Base-by-base conservation (phyloP, 2,113 vertebrate species). In the Hepsetus odoe region DNA sequence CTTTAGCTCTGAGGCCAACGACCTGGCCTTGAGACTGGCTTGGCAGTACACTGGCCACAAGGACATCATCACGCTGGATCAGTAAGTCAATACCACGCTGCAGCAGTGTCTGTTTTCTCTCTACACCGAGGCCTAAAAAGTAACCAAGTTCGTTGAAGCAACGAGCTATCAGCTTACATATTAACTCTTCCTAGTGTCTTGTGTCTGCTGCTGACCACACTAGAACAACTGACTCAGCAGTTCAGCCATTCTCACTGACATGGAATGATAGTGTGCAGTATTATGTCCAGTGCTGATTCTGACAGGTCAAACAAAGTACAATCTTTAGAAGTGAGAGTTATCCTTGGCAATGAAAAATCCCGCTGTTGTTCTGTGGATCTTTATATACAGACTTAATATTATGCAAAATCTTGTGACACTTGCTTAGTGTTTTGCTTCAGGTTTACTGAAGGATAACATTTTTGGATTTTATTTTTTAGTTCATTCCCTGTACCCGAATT, bases 1-100 rank as follows among this genome's bases (percentile, higher is more conserved):
- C 75, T 81, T 79, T 85, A 99, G 98, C 80, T 99, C 98, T 1
- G 98, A 99, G 91, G 98, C 98, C 86, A 99, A 99, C 18, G 98
- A 99, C 88, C 94, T 99, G 80, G 98, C 98, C 44, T 91, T 99
- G 22, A 93, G 97, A 2, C 85, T 99, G 68, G 96, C 97, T 56
- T 84, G 92, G 83, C 95, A 97, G 85, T 95, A 94, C 91, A 93
- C 69, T 0, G 96, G 95, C 76, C 92, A 96, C 88, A 87, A 88
- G 85, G 96, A 98, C 59, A 92, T 99, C 89, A 96, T 99, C 87
- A 98, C 97, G 11, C 89, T 99, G 82, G 95, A 99, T 46, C 95
- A 98, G 98, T 99, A 92, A 95, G 97, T 93, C 40, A 84, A 69
- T 72, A 71, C 38, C 70, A 51, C 73, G 64, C 24, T 68, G 67